Percentiles rank a stretch among this genome's conserved stretches.
phyloP scores from a whole-genome alignment of 64 coral and sea anemone genomes.

The Montipora foliosa region DNA sequence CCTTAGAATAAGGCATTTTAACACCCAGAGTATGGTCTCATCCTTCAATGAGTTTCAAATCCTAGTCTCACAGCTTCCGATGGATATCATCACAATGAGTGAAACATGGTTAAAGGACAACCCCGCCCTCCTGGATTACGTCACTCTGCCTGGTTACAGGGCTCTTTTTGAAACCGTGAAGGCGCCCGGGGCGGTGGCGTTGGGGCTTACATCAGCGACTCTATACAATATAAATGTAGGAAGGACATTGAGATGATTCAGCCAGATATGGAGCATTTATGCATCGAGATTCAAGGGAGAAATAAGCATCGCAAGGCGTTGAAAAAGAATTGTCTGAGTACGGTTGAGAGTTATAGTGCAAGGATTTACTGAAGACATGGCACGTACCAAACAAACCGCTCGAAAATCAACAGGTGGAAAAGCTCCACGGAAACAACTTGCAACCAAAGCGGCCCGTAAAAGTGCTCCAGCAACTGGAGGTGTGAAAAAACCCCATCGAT shows the following conservation, averaged over 20 bases:
- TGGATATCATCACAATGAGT: conserved; percentile 36
- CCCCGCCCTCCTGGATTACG: neutral
- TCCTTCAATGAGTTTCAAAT: conserved; percentile 15
- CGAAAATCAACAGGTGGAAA: no score
- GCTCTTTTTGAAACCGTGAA: neutral
- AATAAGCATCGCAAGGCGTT: conserved; percentile 19
- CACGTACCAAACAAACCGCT: no score
- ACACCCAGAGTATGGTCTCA: conserved; percentile 31
- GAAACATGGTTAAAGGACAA: conserved; percentile 2
- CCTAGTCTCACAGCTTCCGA: neutral
- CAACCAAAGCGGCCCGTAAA: no score
- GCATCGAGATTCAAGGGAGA: neutral
- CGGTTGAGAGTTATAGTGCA: no score
- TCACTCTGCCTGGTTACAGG: conserved; percentile 10
- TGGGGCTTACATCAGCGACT: neutral
- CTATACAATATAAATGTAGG: neutral
- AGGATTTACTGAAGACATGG: no score
- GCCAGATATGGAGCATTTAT: conserved; percentile 2
- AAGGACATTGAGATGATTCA: conserved; percentile 21
- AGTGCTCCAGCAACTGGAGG: no score
- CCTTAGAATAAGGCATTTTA: neutral
- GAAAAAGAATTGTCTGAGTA: no score
- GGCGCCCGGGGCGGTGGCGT: neutral
- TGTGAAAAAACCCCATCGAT: no score
- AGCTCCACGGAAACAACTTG: no score